Conservation (phyloP, 2,113 vertebrate species). For the Syngnathus floridae region DNA sequence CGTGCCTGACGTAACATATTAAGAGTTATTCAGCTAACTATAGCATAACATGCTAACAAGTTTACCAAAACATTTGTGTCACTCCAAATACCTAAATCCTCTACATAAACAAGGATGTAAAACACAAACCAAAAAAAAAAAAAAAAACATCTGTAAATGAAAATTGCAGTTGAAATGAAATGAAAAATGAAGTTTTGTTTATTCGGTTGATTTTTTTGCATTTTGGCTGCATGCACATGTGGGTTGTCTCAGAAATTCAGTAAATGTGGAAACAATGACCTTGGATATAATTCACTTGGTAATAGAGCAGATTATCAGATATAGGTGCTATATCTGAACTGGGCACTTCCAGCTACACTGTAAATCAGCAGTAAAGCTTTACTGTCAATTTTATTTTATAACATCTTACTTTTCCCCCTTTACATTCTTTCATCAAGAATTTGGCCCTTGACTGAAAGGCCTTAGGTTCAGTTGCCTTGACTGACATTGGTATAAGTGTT, state of each 20-base stretch:
- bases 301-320: background rate
- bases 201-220: background rate
- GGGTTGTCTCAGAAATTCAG: background rate
- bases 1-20: no score
- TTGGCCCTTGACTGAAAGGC: background rate
- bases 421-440: background rate
- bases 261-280: background rate
- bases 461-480: background rate
- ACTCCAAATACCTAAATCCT: no score
- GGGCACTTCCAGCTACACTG: background rate
- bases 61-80: no score
- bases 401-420: background rate
- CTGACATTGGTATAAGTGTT: background rate
- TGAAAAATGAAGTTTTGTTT: background rate
- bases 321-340: background rate
- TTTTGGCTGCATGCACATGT: background rate
- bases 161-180: background rate
- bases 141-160: background rate
- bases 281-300: background rate
- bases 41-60: no score
- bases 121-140: background rate
- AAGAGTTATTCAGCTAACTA: no score
- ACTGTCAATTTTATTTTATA: background rate
- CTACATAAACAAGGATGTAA: background rate
- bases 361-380: background rate